Percentiles rank a stretch among this genome's conserved stretches.
phyloP scores from a whole-genome alignment of 2,113 vertebrate genomes.

The Pampusana beccarii region DNA sequence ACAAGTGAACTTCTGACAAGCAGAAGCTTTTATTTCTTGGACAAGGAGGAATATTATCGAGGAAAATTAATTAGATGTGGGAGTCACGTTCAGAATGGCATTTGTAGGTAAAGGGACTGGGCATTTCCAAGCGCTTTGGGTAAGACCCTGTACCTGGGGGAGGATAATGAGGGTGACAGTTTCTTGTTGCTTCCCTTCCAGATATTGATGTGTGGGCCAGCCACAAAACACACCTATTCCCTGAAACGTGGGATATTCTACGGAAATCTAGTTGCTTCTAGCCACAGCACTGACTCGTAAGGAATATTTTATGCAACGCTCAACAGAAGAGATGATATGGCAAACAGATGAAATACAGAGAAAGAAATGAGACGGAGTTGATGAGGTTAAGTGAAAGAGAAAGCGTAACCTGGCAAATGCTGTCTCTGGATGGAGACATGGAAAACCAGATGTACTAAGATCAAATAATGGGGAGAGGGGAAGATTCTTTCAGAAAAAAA shows the following conservation, averaged over 20 bases:
- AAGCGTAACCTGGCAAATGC: background rate
- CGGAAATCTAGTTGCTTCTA: background rate
- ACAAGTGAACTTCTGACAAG: background rate
- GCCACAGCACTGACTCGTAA: background rate
- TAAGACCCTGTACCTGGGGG: background rate
- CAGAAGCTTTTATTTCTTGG: background rate
- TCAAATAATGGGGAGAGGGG: background rate
- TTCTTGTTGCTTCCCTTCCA: background rate
- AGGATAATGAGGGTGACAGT: background rate
- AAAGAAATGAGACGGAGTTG: background rate
- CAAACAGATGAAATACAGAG: background rate
- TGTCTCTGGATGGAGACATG: background rate
- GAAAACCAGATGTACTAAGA: background rate
- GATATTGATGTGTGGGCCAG: background rate
- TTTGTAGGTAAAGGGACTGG: background rate
- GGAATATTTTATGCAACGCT: conserved; percentile 15
- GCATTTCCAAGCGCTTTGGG: background rate
- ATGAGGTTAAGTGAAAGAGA: background rate
- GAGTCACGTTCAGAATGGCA: background rate
- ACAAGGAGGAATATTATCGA: background rate
- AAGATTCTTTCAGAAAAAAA: background rate
- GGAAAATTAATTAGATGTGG: background rate
- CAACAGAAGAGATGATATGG: background rate
- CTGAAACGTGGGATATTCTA: background rate
- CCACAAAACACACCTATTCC: background rate